These are phyloP conservation scores for Carpatolechia fugitivella DNA, from an alignment of 2,888 invertebrate species.

Conservation along the genomic window DNA sequence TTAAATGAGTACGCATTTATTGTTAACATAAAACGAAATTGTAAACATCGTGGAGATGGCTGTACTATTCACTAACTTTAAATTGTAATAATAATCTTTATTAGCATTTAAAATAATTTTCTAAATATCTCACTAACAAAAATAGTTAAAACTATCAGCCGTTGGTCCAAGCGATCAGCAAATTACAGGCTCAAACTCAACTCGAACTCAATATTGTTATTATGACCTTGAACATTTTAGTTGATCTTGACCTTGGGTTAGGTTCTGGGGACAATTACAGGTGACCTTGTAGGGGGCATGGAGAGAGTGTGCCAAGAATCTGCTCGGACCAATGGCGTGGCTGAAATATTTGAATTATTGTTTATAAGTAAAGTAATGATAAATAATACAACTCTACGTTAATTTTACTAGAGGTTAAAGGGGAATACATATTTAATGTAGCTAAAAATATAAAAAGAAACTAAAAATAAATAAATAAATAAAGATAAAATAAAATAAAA, in stretches of 20 bases:
- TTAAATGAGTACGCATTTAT: too few relatives aligned
- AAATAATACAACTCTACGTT: background rate
- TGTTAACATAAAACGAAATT: too few relatives aligned
- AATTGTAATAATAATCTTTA: background rate
- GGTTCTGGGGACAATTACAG: slow-evolving; percentile 58
- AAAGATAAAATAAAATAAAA: background rate
- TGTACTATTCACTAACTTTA: slow-evolving; percentile 1
- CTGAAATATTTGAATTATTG: slow-evolving; percentile 47
- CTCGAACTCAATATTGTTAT: background rate
- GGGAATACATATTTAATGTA: too few relatives aligned
- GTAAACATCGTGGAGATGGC: background rate
- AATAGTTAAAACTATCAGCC: slow-evolving; percentile 45
- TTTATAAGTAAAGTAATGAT: background rate
- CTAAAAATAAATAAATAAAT: background rate
- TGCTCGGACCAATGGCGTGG: slow-evolving; percentile 77
- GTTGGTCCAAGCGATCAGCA: slow-evolving; percentile 68
- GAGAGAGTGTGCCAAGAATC: slow-evolving; percentile 76
- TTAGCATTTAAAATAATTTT: background rate
- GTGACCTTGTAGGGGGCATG: slow-evolving; percentile 74
- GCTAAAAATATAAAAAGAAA: background rate
- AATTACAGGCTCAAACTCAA: slow-evolving; percentile 41
- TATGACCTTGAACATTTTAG: background rate
- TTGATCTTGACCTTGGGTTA: slow-evolving; percentile 44
- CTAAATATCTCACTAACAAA: slow-evolving; percentile 8
- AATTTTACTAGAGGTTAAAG: background rate